Conservation (phyloP, 2,113 vertebrate genomes). For the Struthio camelus region DNA sequence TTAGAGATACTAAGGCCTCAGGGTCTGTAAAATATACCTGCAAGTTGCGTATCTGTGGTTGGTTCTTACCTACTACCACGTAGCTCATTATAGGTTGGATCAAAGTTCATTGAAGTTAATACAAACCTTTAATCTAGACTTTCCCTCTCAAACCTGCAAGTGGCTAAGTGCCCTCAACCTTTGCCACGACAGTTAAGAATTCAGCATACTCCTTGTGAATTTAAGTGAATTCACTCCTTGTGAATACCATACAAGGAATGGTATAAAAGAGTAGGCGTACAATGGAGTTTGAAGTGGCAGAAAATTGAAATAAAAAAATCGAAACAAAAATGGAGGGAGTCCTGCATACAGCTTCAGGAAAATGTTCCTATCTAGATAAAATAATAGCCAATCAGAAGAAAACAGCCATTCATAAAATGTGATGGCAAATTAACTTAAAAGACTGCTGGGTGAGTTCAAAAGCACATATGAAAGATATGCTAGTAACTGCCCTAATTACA, state of each 20-base stretch:
- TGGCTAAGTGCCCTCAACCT: neutral
- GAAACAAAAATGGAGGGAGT: neutral
- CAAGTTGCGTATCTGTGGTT: fast-evolving
- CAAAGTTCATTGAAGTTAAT: neutral
- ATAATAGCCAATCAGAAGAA: neutral
- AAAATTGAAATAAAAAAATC: neutral
- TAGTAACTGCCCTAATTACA: neutral
- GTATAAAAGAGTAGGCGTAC: neutral
- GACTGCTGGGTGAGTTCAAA: neutral
- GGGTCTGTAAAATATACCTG: neutral
- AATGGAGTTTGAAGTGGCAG: neutral
- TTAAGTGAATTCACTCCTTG: too few species aligned
- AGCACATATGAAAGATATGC: neutral
- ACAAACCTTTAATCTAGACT: neutral
- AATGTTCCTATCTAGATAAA: neutral
- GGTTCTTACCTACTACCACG: neutral
- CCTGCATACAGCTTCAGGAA: neutral
- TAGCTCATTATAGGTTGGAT: neutral
- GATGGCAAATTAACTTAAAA: neutral
- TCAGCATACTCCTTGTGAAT: neutral
- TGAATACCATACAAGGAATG: too few species aligned
- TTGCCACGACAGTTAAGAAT: neutral
- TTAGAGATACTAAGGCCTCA: neutral
- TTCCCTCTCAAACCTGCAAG: neutral
- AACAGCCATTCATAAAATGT: neutral